phyloP scores from a whole-genome alignment of 2,797 vertebrate species.

The Heliangelus exortis region DNA sequence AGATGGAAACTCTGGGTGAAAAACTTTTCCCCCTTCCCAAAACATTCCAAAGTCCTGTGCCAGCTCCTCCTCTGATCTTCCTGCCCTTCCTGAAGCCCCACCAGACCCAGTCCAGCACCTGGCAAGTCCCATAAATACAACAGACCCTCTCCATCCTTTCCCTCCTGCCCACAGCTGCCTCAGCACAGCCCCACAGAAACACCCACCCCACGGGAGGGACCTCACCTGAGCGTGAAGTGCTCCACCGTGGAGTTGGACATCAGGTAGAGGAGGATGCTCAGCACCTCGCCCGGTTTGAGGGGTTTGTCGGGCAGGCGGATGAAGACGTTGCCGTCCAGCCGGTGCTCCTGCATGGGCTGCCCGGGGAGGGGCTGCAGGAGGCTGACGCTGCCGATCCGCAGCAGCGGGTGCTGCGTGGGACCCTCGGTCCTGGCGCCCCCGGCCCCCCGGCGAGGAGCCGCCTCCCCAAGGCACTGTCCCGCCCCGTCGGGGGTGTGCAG shows the following conservation, averaged over 20 bases:
- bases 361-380: conserved; percentile 87
- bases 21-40: not conserved
- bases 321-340: conserved; percentile 91
- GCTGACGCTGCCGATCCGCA: conserved; percentile 96
- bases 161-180: accelerated
- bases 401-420: conserved; percentile 91
- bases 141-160: accelerated
- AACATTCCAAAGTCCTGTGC: not conserved
- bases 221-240: conserved; percentile 94
- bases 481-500: conserved; percentile 84
- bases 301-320: conserved; percentile 91
- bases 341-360: conserved; percentile 90
- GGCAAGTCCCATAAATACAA: not conserved
- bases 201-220: accelerated
- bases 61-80: not conserved
- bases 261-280: conserved; percentile 89
- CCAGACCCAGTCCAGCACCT: accelerated
- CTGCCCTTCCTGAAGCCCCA: not conserved
- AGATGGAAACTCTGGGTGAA: accelerated
- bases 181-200: accelerated
- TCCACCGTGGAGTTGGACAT: conserved; percentile 93
- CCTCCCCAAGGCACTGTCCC: conserved; percentile 85
- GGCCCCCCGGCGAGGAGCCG: conserved; percentile 60
- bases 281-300: conserved; percentile 90
- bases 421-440: conserved; percentile 82